Percentiles rank a stretch among this genome's conserved stretches.
Conservation (phyloP, 2,888 invertebrate species). For the Caenorhabditis doughertyi region DNA sequence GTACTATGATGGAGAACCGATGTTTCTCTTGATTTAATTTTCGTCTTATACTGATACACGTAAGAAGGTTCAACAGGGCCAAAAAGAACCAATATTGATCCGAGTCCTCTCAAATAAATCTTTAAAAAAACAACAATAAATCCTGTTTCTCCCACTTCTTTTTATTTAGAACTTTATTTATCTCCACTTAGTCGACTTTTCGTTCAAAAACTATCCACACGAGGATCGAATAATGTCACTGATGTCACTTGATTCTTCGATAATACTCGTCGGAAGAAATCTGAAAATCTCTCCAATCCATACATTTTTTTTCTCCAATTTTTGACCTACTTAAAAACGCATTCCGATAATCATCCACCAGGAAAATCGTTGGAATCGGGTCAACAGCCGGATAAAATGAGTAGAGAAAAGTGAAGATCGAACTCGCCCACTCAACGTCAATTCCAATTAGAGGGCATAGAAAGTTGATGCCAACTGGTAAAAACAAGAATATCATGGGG, state of each 20-base stretch:
- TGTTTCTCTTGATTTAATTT: too few relatives aligned
- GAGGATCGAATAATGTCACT: background rate
- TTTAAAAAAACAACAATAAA: too few relatives aligned
- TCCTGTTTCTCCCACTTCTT: too few relatives aligned
- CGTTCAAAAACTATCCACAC: background rate
- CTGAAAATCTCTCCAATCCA: background rate
- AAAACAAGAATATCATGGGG: constrained; percentile 38
- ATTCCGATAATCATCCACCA: too few relatives aligned
- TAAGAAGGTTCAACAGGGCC: too few relatives aligned
- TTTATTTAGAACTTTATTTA: too few relatives aligned
- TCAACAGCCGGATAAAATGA: constrained; percentile 48
- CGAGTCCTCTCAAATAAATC: too few relatives aligned
- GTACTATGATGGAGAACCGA: too few relatives aligned
- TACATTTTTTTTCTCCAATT: background rate
- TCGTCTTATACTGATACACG: too few relatives aligned
- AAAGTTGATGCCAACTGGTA: constrained; percentile 33
- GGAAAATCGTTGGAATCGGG: background rate
- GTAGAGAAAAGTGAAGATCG: constrained; percentile 29
- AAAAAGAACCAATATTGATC: too few relatives aligned
- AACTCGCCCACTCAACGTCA: constrained; percentile 6
- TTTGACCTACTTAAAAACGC: too few relatives aligned
- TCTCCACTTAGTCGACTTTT: too few relatives aligned
- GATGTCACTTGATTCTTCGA: background rate
- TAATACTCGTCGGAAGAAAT: background rate
- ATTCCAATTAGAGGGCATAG: constrained; percentile 1